Percentiles rank a stretch among this genome's conserved stretches.
These are phyloP conservation scores for Corydoras sp. DNA, from an alignment of 2,113 vertebrate species.

Conservation along the genomic window DNA sequence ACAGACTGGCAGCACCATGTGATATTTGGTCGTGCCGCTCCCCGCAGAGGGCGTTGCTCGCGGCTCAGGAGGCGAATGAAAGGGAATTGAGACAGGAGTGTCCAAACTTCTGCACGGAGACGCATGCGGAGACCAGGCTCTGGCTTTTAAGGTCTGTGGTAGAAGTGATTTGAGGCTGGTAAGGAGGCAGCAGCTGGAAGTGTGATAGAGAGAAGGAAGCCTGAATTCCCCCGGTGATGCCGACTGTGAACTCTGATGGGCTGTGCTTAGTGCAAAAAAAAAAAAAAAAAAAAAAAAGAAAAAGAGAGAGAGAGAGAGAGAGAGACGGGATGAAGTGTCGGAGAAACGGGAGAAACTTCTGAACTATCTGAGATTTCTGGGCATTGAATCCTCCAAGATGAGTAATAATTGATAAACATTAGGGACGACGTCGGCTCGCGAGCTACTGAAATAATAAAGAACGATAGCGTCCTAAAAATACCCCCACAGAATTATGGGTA, in stretches of 20 bases:
- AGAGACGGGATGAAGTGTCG: background rate
- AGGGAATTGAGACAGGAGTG: background rate
- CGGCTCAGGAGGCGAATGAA: no score
- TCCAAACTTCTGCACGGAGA: no score
- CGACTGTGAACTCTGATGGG: constrained; percentile 25
- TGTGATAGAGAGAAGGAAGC: constrained; percentile 30
- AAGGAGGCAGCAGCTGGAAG: constrained; percentile 21
- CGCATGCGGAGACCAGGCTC: background rate
- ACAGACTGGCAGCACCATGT: no score
- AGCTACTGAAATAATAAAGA: constrained; percentile 23
- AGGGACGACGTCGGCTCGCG: constrained; percentile 33
- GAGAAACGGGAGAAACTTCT: constrained; percentile 32
- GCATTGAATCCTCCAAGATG: constrained; percentile 43
- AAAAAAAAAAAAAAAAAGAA: no score
- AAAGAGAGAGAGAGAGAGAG: no score
- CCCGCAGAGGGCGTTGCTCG: no score
- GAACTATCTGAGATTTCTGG: constrained; percentile 35
- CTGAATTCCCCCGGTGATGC: constrained; percentile 20
- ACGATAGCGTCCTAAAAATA: constrained; percentile 40
- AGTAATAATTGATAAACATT: constrained; percentile 49
- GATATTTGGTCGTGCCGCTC: no score
- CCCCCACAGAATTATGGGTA: constrained; percentile 32
- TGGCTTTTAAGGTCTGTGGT: background rate
- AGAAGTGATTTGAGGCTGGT: background rate
- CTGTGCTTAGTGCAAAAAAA: constrained; percentile 30